phyloP scores from a whole-genome alignment of 2,113 vertebrate genomes.

The Alligator mississippiensis region DNA sequence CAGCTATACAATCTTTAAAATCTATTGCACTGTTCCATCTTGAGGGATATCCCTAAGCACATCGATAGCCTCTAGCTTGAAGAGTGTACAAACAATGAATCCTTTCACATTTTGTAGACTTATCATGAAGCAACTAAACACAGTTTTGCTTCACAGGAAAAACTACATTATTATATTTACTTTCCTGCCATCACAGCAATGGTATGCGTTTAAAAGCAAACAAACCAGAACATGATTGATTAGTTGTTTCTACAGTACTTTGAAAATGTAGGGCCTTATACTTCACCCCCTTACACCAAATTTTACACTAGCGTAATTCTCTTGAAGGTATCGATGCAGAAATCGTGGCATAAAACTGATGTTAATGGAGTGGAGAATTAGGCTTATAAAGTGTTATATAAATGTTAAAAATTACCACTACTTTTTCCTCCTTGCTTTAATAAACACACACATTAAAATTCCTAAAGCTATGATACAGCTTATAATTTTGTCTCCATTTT shows the following conservation, averaged over 20 bases:
- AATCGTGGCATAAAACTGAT: conserved; percentile 22
- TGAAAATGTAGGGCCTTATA: conserved; percentile 52
- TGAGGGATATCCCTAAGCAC: not conserved
- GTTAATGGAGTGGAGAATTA: conserved; percentile 22
- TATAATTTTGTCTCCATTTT: conserved; percentile 41
- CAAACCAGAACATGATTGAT: conserved; percentile 46
- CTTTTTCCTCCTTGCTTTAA: conserved; percentile 14
- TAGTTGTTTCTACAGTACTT: conserved; percentile 38
- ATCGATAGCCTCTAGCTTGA: not conserved
- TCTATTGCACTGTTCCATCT: not conserved
- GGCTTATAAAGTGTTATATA: not conserved
- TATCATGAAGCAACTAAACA: conserved; percentile 54
- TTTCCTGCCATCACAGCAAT: conserved; percentile 59
- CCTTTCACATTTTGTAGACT: conserved; percentile 13
- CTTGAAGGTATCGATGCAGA: conserved; percentile 31
- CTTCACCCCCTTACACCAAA: conserved; percentile 34
- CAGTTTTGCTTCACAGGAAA: conserved; percentile 30
- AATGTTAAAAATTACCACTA: not conserved
- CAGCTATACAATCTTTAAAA: not conserved
- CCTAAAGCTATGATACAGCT: conserved; percentile 33
- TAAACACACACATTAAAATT: conserved; percentile 15
- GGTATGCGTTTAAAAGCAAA: conserved; percentile 30
- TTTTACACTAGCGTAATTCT: conserved; percentile 10
- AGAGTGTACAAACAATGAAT: conserved; percentile 30
- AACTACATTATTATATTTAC: conserved; percentile 56